Base-by-base conservation (phyloP, 1,140 invertebrate genomes). In the Zaprionus vittiger region DNA sequence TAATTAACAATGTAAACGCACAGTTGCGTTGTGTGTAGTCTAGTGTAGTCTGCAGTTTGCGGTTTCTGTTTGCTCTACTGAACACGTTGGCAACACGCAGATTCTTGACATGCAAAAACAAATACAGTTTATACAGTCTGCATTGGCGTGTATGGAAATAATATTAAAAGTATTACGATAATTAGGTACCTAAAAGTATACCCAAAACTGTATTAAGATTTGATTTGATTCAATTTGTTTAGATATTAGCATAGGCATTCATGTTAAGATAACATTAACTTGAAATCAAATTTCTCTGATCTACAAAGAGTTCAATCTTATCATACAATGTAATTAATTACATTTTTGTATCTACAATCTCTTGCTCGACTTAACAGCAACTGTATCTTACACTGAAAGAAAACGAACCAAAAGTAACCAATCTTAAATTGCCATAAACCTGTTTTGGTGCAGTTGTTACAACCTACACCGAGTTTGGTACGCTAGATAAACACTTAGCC, bases 1-100 rank as follows among this genome's bases (percentile, higher is more conserved):
- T 71, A 84, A 84, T 84, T 84, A 83, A 72, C 81, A 79, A 66
- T 38, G 31, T 77, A 63, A 62, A 74, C 61, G 41, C 37, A 20
- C 41, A 55, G 38, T 37, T 73, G 41, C 49, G 24, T 62, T 12
- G 14, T 67, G 71, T 67, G 71, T 64, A 60, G 66, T 71, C 26
- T 15, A 54, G 44, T 76, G 34, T 61, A 38, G 49, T 75, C 38
- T 15, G 4, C 34, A 54, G 31, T 63, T 55, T 71, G 20, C 4
- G 54, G 49, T 65, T 65, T 62, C 44, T 79, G 34, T 82, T 52
- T 47, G 81, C 77, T 73, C 81, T 76, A 69, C 71, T 83, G 81
- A 54, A 22, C 67, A 83, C 54, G 37, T 69, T 69, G 56, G 56
- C 15, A 60, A 44, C 71, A 67, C 14, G 52, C 52, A 56, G 26